Conservation (phyloP, 2,888 invertebrate genomes). For the Amphipyra berbera region DNA sequence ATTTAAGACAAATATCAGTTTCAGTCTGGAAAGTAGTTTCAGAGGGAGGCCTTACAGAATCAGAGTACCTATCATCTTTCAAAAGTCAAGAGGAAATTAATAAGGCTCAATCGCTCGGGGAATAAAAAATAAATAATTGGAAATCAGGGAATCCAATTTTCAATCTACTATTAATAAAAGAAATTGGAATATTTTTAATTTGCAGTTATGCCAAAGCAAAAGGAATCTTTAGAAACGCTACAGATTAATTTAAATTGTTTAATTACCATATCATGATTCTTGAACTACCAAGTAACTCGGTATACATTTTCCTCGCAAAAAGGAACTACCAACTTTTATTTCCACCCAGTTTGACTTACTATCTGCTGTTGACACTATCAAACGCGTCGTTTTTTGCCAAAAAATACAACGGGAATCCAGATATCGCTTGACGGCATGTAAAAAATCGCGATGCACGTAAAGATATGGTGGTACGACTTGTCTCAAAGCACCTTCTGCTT, state of each 20-base stretch:
- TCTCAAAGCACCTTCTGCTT: constrained; percentile 51
- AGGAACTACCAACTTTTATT: no score
- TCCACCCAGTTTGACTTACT: constrained; percentile 10
- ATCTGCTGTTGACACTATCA: constrained; percentile 24
- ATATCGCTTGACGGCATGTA: constrained; percentile 41
- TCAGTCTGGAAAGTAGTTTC: constrained; percentile 3
- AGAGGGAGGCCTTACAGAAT: constrained; percentile 1
- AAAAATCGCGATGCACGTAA: constrained; percentile 45
- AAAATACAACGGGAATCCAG: constrained; percentile 23
- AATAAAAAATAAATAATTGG: constrained; percentile 15
- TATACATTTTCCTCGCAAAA: no score
- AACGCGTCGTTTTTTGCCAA: constrained; percentile 10
- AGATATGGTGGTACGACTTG: constrained; percentile 47
- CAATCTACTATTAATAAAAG: no score
- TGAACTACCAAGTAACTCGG: no score
- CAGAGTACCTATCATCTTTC: constrained; percentile 21
- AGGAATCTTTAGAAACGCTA: no score
- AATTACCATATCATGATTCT: no score
- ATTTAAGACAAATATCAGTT: constrained; percentile 3
- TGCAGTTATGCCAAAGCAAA: no score
- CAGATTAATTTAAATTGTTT: no score
- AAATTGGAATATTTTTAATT: no score
- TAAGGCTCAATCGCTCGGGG: background rate
- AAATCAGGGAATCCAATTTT: background rate
- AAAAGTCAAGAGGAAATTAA: constrained; percentile 19